Evolutionary conservation across 2,113 vertebrate genomes (phyloP).

Genomic region (Cyprinodon variegatus): DNA sequence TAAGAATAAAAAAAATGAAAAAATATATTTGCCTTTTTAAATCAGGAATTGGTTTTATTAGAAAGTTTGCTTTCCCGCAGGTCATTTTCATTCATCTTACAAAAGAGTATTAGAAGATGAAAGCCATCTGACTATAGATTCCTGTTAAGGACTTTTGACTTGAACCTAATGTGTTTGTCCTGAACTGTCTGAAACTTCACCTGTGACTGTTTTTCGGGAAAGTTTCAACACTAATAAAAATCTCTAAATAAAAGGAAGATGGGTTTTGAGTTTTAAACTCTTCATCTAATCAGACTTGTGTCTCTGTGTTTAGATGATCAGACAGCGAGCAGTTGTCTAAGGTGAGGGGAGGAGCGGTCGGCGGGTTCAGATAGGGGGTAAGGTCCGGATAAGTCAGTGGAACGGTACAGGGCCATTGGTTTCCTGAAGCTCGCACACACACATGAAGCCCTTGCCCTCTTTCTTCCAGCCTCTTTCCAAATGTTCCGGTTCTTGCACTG

Average conservation of each 20-base stretch:
- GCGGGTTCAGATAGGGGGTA: conserved; percentile 76
- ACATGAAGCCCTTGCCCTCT: conserved; percentile 71
- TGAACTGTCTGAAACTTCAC: neutral
- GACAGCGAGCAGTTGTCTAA: neutral
- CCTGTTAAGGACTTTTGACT: too few relatives aligned
- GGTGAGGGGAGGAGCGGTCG: conserved; percentile 24
- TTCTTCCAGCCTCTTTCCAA: conserved; percentile 68
- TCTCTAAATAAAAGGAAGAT: too few relatives aligned
- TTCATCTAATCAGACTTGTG: neutral
- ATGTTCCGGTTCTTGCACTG: conserved; percentile 68
- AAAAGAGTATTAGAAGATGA: neutral
- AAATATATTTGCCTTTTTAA: neutral
- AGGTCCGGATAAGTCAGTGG: conserved; percentile 90
- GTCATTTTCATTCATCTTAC: too few relatives aligned
- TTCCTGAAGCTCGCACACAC: conserved; percentile 81
- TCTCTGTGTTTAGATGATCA: neutral
- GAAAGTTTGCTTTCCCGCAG: too few relatives aligned
- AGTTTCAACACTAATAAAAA: too few relatives aligned
- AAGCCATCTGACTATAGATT: neutral
- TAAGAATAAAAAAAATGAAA: too few relatives aligned
- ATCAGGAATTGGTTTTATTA: too few relatives aligned
- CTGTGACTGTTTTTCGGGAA: neutral
- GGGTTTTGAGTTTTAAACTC: neutral
- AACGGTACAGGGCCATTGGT: conserved; percentile 83
- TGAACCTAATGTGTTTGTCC: neutral